These are phyloP conservation scores for Heliothis virescens DNA, from an alignment of 1,140 invertebrate species.

Conservation along the genomic window DNA sequence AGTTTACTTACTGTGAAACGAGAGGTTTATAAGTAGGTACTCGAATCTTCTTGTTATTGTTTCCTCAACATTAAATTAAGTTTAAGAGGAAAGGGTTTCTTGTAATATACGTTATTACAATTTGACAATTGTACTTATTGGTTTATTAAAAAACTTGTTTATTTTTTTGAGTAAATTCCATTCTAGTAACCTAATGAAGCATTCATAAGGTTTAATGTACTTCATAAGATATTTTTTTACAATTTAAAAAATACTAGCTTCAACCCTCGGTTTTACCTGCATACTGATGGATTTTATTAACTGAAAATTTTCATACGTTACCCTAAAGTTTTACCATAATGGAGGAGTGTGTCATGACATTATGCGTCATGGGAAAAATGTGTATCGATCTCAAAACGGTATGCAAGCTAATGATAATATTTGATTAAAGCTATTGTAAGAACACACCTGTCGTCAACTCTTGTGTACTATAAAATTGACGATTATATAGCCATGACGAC, in stretches of 20 bases:
- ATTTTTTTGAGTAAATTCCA: not conserved
- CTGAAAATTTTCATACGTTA: too few relatives aligned
- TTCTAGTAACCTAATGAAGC: not conserved
- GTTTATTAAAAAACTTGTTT: not conserved
- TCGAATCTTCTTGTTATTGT: not conserved
- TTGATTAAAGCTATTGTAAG: slow-evolving; percentile 26
- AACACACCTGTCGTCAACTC: slow-evolving; percentile 8
- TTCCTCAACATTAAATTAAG: not conserved
- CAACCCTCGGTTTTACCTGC: not conserved
- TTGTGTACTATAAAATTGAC: not conserved
- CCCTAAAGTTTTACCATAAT: too few relatives aligned
- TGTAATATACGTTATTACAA: not conserved
- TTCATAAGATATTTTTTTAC: too few relatives aligned
- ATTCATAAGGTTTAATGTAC: too few relatives aligned
- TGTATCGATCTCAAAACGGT: not conserved
- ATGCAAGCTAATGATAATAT: slow-evolving; percentile 25
- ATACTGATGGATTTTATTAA: too few relatives aligned
- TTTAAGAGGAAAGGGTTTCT: not conserved
- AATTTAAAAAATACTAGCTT: too few relatives aligned
- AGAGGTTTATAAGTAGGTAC: not conserved
- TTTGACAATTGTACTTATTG: not conserved
- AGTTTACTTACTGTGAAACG: not conserved
- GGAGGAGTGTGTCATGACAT: too few relatives aligned
- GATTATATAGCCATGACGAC: not conserved
- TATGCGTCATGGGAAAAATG: slow-evolving; percentile 6